Evolutionary conservation across 2,113 vertebrate genomes (phyloP).

Genomic region (Protobothrops mucrosquamatus): DNA sequence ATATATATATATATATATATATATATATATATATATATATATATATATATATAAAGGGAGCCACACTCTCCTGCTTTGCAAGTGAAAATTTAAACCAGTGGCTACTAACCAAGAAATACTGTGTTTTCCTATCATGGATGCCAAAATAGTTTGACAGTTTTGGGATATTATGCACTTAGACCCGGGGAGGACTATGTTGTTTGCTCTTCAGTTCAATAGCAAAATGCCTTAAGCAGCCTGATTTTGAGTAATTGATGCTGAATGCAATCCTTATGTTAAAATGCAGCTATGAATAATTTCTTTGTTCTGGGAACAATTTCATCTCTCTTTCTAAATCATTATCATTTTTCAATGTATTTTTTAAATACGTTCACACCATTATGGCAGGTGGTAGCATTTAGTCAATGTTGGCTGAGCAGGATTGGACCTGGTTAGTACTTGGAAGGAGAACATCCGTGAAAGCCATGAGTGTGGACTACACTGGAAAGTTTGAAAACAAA

Average conservation of each 20-base stretch:
- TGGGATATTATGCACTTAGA: background rate
- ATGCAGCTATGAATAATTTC: background rate
- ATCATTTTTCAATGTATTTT: background rate
- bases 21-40: constrained; percentile 1
- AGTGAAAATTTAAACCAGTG: constrained; percentile 60
- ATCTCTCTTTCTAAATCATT: background rate
- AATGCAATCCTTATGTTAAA: background rate
- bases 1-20: too few relatives aligned
- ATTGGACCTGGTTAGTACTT: background rate
- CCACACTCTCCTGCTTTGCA: constrained; percentile 44
- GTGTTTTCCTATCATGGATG: constrained; percentile 44
- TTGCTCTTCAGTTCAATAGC: background rate
- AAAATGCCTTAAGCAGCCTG: background rate
- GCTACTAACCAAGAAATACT: constrained; percentile 33
- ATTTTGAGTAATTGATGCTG: background rate
- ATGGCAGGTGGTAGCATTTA: background rate
- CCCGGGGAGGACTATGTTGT: background rate
- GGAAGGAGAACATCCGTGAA: background rate
- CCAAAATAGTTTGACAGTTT: background rate
- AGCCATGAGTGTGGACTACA: background rate
- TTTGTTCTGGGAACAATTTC: background rate
- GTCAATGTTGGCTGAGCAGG: background rate
- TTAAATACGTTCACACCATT: background rate
- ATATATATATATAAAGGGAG: constrained; percentile 31
- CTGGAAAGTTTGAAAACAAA: background rate